Base-by-base conservation (phyloP, 2,113 vertebrate genomes). In the Taxidea taxus region DNA sequence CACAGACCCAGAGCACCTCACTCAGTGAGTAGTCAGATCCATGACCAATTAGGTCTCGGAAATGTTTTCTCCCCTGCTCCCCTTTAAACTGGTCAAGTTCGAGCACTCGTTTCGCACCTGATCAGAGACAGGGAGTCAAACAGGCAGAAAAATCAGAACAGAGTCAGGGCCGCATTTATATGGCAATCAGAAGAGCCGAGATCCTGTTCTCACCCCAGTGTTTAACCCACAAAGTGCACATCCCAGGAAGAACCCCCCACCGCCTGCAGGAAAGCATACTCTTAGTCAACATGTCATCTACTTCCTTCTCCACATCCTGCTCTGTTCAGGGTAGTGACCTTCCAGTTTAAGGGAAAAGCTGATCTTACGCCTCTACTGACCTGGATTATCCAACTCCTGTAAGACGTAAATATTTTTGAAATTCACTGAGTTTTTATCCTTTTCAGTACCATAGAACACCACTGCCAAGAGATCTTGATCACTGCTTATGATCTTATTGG, bases 401-500 rank as follows among this genome's bases (percentile, higher is more conserved):
- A 99, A 99, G 93, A 99, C 99, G 7, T 99, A 99, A 78, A 99
- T 87, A 39, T 99, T 99, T 96, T 99, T 99, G 98, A 99, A 99
- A 95, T 99, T 99, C 88, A 98, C 99, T 1, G 98, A 99, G 97
- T 99, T 99, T 97, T 99, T 99, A 97, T 99, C 99, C 90, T 99
- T 98, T 94, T 99, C 97, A 4, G 99, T 99, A 51, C 99, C 99
- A 27, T 99, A 99, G 97, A 99, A 99, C 88, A 99, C 99, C 54
- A 99, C 98, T 47, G 99, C 99, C 77, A 99, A 91, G 96, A 99
- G 98, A 95, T 99, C 99, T 70, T 97, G 99, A 91, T 99, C 96
- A 90, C 99, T 99, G 94, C 99, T 99, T 91, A 99, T 99, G 96
- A 99, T 99, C 99, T 99, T 99, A 98, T 98, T 99, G 98, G 99